These are phyloP conservation scores for Sialis fuliginosa DNA, from an alignment of 2,888 invertebrate species.

Conservation along the genomic window DNA sequence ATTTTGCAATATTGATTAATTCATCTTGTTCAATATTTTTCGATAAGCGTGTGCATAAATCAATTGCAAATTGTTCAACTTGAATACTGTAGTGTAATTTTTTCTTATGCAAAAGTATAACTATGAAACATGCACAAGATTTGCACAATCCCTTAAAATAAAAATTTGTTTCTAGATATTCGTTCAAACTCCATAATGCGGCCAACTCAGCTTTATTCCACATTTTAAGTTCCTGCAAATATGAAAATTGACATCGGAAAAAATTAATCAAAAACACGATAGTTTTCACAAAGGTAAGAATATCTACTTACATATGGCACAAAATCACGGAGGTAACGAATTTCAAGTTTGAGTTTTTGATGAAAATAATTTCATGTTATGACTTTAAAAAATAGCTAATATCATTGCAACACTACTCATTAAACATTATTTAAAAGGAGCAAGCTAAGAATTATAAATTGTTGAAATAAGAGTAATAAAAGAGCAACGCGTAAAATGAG, in stretches of 20 bases:
- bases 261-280: no score
- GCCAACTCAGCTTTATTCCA: constrained; percentile 32
- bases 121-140: constrained; percentile 33
- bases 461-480: no score
- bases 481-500: no score
- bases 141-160: constrained; percentile 34
- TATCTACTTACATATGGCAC: no score
- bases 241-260: neutral
- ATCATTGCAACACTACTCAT: no score
- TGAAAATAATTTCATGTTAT: no score
- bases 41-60: constrained; percentile 22
- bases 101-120: constrained; percentile 20
- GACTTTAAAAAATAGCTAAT: no score
- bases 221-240: constrained; percentile 17
- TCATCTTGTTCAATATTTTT: constrained; percentile 25
- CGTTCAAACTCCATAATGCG: constrained; percentile 35
- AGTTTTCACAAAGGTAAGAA: no score
- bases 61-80: constrained; percentile 25
- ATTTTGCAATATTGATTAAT: constrained; percentile 23
- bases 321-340: no score
- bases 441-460: no score
- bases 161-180: constrained; percentile 29
- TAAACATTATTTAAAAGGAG: no score
- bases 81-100: constrained; percentile 14
- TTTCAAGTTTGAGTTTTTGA: no score